phyloP scores from a whole-genome alignment of 2,888 invertebrate species.

The Trissonchulus latispiculum region DNA sequence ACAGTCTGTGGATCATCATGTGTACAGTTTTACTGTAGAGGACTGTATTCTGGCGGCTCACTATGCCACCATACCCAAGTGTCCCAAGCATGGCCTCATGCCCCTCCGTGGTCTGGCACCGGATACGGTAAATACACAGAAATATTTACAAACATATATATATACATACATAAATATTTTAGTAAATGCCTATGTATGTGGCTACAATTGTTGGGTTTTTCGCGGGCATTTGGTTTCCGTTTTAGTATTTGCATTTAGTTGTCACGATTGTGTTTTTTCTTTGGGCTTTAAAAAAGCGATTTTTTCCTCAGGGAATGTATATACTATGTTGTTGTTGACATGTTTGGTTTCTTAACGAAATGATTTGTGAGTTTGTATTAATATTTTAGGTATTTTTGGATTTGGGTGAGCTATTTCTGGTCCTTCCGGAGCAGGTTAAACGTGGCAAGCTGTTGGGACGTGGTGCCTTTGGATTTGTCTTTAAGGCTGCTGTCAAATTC shows the following conservation, averaged over 20 bases:
- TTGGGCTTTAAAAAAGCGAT: neutral
- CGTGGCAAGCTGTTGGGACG: slow-evolving; percentile 63
- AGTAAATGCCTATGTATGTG: no score
- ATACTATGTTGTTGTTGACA: slow-evolving; percentile 3
- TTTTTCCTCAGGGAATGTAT: neutral
- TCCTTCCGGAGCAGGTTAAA: slow-evolving; percentile 69
- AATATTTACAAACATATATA: no score
- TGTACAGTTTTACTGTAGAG: slow-evolving; percentile 81
- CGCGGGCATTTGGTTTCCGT: no score
- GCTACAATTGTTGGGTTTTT: no score
- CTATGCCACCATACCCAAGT: slow-evolving; percentile 60
- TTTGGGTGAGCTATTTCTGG: slow-evolving; percentile 66
- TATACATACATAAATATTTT: no score
- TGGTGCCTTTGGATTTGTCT: slow-evolving; percentile 97
- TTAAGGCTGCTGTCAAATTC: slow-evolving; percentile 58
- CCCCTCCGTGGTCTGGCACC: slow-evolving; percentile 73
- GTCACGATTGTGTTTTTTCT: neutral
- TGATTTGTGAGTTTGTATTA: no score
- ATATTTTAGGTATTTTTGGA: slow-evolving; percentile 62
- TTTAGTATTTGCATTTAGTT: neutral
- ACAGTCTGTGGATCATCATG: slow-evolving; percentile 27
- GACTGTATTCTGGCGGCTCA: slow-evolving; percentile 84
- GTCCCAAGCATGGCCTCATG: slow-evolving; percentile 68
- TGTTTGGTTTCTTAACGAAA: slow-evolving; percentile 44
- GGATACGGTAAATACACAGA: slow-evolving; percentile 59